Evolutionary conservation across 2,888 invertebrate species (phyloP).

Genomic region (Gnatocerus cornutus): DNA sequence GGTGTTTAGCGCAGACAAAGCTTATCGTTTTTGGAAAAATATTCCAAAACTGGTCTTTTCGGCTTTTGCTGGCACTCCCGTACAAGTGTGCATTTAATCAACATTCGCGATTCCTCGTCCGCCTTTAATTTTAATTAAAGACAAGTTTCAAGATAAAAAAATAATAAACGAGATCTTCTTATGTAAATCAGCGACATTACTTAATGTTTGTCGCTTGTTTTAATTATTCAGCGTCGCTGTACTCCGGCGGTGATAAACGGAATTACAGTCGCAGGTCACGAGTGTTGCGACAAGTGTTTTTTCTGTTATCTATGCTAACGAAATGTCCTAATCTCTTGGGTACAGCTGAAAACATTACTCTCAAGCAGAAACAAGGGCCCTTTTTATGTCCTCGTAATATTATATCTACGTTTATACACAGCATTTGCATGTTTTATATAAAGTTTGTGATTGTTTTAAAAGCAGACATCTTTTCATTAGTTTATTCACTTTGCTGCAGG

Average conservation of each 20-base stretch:
- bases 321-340: conserved; percentile 67
- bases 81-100: conserved; percentile 31
- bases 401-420: conserved; percentile 48
- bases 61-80: neutral
- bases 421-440: conserved; percentile 53
- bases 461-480: conserved; percentile 41
- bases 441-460: conserved; percentile 50
- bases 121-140: conserved; percentile 38
- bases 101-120: conserved; percentile 1
- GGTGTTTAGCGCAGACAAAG: no score
- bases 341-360: conserved; percentile 63
- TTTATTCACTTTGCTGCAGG: conserved; percentile 21
- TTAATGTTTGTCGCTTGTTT: conserved; percentile 63
- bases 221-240: conserved; percentile 64
- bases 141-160: conserved; percentile 45
- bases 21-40: neutral
- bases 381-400: conserved; percentile 56
- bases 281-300: conserved; percentile 70
- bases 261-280: conserved; percentile 67
- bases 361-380: conserved; percentile 57
- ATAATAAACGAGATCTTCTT: conserved; percentile 50
- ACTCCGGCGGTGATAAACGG: conserved; percentile 63
- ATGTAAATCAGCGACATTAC: conserved; percentile 57
- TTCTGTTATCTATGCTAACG: conserved; percentile 68
- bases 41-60: neutral